A percentile compares a stretch with the other conserved stretches of the same genome.
phyloP scores from a whole-genome alignment of 2,888 invertebrate species.

The Proisotoma minuta region DNA sequence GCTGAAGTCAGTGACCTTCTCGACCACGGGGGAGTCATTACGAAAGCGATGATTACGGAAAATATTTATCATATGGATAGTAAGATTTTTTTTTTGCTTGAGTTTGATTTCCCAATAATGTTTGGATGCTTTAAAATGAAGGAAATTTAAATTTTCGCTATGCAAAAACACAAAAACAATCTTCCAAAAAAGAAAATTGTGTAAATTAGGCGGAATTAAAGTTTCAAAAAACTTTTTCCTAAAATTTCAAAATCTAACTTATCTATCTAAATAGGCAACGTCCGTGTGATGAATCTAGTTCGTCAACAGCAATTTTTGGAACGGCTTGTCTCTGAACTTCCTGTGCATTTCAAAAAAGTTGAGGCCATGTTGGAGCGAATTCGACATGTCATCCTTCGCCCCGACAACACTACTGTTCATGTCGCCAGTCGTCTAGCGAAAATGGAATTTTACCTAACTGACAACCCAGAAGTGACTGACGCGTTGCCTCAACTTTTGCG shows the following conservation, averaged over 20 bases:
- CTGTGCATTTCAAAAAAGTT: constrained; percentile 41
- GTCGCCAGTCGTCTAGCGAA: constrained; percentile 64
- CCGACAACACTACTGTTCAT: constrained; percentile 60
- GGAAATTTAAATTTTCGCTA: no score
- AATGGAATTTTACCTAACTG: constrained; percentile 29
- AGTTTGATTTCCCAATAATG: background rate
- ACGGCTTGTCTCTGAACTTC: constrained; percentile 16
- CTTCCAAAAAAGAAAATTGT: no score
- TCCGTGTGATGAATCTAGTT: constrained; percentile 64
- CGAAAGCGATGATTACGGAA: constrained; percentile 59
- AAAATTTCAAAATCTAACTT: no score
- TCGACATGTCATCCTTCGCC: constrained; percentile 58
- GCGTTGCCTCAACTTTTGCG: constrained; percentile 20
- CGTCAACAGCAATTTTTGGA: constrained; percentile 69
- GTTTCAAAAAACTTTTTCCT: no score
- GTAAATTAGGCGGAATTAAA: no score
- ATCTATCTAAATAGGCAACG: no score
- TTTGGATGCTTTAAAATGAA: background rate
- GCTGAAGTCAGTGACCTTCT: constrained; percentile 73
- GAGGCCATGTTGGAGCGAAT: constrained; percentile 57
- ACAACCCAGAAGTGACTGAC: constrained; percentile 22
- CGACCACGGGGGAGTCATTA: constrained; percentile 65
- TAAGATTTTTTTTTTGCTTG: background rate
- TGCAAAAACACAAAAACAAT: no score
- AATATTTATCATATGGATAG: constrained; percentile 59